Evolutionary conservation across 2,113 vertebrate genomes (phyloP).

Genomic region (Callipepla squamata): DNA sequence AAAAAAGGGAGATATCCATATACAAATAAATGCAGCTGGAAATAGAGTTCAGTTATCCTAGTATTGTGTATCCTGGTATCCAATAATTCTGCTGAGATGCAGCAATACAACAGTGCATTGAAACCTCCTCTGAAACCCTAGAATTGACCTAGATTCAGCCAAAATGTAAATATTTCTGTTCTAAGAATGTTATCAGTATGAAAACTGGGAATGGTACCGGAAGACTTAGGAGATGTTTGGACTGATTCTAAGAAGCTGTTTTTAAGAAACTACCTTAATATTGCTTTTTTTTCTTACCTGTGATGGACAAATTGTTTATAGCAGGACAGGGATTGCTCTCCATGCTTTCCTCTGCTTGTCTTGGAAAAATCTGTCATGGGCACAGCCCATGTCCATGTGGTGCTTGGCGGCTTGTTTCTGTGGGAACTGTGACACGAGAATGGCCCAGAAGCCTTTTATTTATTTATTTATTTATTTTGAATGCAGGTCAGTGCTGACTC

Average conservation of each 20-base stretch:
- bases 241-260: background rate
- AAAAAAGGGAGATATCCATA: background rate
- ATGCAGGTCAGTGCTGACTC: background rate
- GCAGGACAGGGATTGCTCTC: too few species aligned
- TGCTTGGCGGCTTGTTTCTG: background rate
- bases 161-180: background rate
- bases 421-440: too few species aligned
- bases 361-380: background rate
- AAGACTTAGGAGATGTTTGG: background rate
- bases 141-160: background rate
- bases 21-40: conserved; percentile 16
- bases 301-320: background rate
- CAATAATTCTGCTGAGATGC: background rate
- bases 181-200: background rate
- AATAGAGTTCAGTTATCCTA: background rate
- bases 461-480: background rate
- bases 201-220: background rate
- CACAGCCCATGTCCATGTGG: background rate
- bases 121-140: background rate
- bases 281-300: background rate
- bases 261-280: background rate
- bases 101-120: background rate
- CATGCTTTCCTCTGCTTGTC: background rate
- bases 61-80: background rate
- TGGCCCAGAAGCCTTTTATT: too few species aligned